These are phyloP conservation scores for Sander lucioperca DNA, from an alignment of 2,113 vertebrate genomes.

Conservation along the genomic window DNA sequence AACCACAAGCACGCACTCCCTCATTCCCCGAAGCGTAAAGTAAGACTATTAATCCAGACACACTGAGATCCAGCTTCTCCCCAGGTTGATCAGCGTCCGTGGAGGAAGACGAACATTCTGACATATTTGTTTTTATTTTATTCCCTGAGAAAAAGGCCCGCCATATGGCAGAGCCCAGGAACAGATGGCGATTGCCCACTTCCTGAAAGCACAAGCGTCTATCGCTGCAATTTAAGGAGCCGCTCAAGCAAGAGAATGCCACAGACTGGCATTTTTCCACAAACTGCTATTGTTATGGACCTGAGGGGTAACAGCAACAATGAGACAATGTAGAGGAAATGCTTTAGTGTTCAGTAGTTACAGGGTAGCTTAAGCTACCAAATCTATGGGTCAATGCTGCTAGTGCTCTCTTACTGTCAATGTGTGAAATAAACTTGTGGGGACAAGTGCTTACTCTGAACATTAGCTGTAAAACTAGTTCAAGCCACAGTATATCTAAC, in stretches of 20 bases:
- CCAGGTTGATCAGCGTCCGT: conserved; percentile 86
- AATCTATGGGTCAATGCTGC: conserved; percentile 60
- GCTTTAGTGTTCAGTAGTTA: conserved; percentile 75
- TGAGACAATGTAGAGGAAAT: conserved; percentile 68
- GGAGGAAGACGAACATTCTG: conserved; percentile 88
- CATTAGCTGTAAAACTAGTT: conserved; percentile 25
- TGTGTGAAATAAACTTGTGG: conserved; percentile 35
- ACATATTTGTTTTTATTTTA: conserved; percentile 90
- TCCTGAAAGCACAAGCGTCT: conserved; percentile 85
- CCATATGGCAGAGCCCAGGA: conserved; percentile 89
- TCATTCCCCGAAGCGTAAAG: conserved; percentile 85
- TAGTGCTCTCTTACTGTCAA: conserved; percentile 32
- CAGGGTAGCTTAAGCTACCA: conserved; percentile 57
- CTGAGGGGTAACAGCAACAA: conserved; percentile 72
- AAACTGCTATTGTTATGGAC: conserved; percentile 83
- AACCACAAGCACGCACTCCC: conserved; percentile 49
- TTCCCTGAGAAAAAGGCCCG: conserved; percentile 85
- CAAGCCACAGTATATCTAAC: conserved; percentile 8
- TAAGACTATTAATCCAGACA: conserved; percentile 83
- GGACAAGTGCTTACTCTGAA: conserved; percentile 1
- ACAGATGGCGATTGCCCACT: conserved; percentile 92
- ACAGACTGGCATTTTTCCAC: conserved; percentile 82
- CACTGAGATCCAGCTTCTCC: conserved; percentile 81
- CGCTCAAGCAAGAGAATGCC: conserved; percentile 79
- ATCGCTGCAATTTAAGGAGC: conserved; percentile 84